Evolutionary conservation across 2,888 invertebrate genomes (phyloP), one percentile per base, ranked within the genome.

Genomic region (Scrobipalpa atriplicella): DNA sequence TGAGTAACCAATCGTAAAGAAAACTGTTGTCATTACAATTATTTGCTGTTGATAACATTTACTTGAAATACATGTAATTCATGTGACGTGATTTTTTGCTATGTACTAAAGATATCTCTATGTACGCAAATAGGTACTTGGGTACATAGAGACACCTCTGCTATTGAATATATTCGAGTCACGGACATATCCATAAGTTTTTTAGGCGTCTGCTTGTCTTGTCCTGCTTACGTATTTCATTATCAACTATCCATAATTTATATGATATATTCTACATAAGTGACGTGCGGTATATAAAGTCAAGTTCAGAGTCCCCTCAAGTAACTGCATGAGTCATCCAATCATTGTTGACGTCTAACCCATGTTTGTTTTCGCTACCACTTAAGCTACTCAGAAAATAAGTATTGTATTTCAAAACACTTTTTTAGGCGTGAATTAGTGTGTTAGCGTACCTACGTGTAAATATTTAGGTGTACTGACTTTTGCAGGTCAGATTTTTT

Each of bases 331-430:
- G 63, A 63, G 11, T 63, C 63, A 63, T 52, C 36, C n/a, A 62
- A 62, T 47, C 11, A 47, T 19, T 63, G 63, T 52, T 52, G 63
- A 52, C 38, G 43, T 62, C 47, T 60, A 66, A 66, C 38, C 51
- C 58, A 62, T 71, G 72, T 81, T 81, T 83, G 70, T 83, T 78
- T 79, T 79, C 73, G 69, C 64, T 72, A 73, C 67, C 70, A 71
- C 67, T 76, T 77, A 63, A 19, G 43, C 21, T 62, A 43, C 19
- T 39, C 38, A 43, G 62, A 43, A 41, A 62, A 43, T 21, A 62
- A 11, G 43, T 62, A 43, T 62, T 36, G 43, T 39, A 21, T 62
- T 62, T 21, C 62, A 19, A 62, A 62, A 62, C 43, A 41, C 19
- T 62, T 62, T 61, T 39, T 39, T 39, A 16, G 47, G 16, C 47